Evolutionary conservation across 2,888 invertebrate genomes (phyloP).

Genomic region (Octonoba sinensis): DNA sequence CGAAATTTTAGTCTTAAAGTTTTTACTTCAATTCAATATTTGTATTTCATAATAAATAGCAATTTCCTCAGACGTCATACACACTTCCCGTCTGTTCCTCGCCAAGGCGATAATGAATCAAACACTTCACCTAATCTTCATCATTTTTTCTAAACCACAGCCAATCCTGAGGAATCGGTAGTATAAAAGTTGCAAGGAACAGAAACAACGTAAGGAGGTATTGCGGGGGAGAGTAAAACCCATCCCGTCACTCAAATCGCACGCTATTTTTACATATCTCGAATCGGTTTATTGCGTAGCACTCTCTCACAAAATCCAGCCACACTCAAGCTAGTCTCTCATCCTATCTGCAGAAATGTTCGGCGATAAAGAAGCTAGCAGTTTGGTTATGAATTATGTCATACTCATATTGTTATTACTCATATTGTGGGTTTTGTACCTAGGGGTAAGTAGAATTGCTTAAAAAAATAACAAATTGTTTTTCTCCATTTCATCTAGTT

Average conservation of each 20-base stretch:
- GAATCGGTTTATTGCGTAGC: slow-evolving; percentile 22
- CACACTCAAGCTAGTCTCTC: slow-evolving; percentile 6
- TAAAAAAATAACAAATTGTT: no score
- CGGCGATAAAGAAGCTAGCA: slow-evolving; percentile 59
- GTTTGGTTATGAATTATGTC: slow-evolving; percentile 65
- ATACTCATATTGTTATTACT: slow-evolving; percentile 59
- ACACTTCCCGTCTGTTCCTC: no score
- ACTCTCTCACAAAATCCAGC: slow-evolving; percentile 20
- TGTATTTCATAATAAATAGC: no score
- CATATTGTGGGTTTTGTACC: slow-evolving; percentile 61
- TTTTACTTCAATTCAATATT: no score
- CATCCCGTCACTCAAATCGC: slow-evolving; percentile 55
- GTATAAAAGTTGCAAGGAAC: slow-evolving; percentile 11
- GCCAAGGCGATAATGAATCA: no score
- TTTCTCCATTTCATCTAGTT: no score
- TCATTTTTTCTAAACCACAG: background rate
- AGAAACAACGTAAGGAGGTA: background rate
- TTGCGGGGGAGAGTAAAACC: slow-evolving; percentile 29
- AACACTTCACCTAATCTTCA: no score
- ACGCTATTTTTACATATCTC: slow-evolving; percentile 63
- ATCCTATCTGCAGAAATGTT: slow-evolving; percentile 25
- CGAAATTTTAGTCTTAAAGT: no score
- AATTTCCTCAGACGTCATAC: no score
- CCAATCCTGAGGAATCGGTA: background rate
- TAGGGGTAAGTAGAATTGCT: slow-evolving; percentile 53